Evolutionary conservation across 2,113 vertebrate genomes (phyloP).

Genomic region (Collichthys lucidus): DNA sequence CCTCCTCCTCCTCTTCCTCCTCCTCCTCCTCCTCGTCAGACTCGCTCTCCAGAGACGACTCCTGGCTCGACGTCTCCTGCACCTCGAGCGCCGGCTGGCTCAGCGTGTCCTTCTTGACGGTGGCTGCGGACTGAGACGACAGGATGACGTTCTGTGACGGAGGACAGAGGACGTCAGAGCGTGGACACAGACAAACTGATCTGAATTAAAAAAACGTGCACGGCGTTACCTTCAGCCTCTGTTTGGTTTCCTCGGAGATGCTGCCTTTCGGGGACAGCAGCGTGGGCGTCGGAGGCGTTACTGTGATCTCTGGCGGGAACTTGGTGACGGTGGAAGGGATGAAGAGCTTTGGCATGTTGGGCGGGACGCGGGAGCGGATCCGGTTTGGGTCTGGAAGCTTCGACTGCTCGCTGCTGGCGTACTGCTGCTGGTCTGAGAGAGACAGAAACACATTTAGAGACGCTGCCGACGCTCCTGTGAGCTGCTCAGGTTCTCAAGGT

Average conservation of each 20-base stretch:
- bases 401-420: constrained; percentile 81
- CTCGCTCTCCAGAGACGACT: constrained; percentile 97
- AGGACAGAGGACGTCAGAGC: constrained; percentile 52
- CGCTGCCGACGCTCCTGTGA: neutral
- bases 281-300: constrained; percentile 97
- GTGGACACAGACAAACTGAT: neutral
- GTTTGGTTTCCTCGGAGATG: constrained; percentile 99
- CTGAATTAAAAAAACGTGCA: neutral
- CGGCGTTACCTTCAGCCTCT: constrained; percentile 92
- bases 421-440: constrained; percentile 79
- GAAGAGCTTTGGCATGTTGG: constrained; percentile 97
- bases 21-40: constrained; percentile 89
- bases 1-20: constrained; percentile 89
- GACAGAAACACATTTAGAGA: neutral
- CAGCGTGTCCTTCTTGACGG: constrained; percentile 95
- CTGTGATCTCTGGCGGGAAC: constrained; percentile 98
- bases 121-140: constrained; percentile 97
- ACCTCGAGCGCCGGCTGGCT: constrained; percentile 96
- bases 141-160: constrained; percentile 93
- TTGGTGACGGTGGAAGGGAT: constrained; percentile 94
- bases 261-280: constrained; percentile 98
- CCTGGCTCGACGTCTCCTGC: constrained; percentile 97
- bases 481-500: neutral
- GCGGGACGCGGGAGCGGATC: constrained; percentile 89
- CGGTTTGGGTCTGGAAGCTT: constrained; percentile 87